Evolutionary conservation across 2,113 vertebrate species (phyloP), one percentile per base, ranked within the genome.

Genomic region (Ia io): DNA sequence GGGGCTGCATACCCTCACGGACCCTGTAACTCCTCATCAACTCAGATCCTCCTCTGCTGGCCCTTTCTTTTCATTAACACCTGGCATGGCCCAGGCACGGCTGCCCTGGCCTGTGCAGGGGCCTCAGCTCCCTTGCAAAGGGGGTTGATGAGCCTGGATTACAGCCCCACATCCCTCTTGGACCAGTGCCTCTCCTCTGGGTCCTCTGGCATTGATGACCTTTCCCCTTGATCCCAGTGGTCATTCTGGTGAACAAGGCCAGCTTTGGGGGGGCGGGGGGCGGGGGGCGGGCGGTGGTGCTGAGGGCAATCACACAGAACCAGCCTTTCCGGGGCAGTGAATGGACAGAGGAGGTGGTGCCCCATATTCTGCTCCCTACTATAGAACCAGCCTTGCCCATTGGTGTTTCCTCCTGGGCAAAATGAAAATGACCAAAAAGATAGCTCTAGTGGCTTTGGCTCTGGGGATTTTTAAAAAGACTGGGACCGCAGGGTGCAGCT

Each of bases 401-500:
- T 17, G 37, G 44, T n/a, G 14, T 69, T 77, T 88, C 42, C 44
- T 86, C 35, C 17, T 20, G 30, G 49, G 80, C 11, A 92, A 73
- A 74, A 76, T 4, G 53, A 92, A 96, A 35, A 67, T 51, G 93
- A 44, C 3, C 23, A 9, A 51, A 88, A 87, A 25, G 67, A 93
- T 2, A 23, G 14, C 47, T 77, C 40, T 51, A 20, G 49, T 32
- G n/a, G 16, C n/a, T 65, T 80, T 30, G 47, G 42, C 12, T 79
- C 69, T 13, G 0, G 18, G 76, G 47, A 30, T 87, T 92, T 93
- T 73, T 20, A 32, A 4, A 16, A 63, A 63, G 16, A 69, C 18
- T 65, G 20, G 11, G 59, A 51, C 71, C 61, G 11, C 20, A 30
- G 61, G 40, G 18, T 4, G 20, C 30, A 9, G 47, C 65, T 74